phyloP scores from a whole-genome alignment of 1,140 invertebrate genomes.

The Drosophila ficusphila region DNA sequence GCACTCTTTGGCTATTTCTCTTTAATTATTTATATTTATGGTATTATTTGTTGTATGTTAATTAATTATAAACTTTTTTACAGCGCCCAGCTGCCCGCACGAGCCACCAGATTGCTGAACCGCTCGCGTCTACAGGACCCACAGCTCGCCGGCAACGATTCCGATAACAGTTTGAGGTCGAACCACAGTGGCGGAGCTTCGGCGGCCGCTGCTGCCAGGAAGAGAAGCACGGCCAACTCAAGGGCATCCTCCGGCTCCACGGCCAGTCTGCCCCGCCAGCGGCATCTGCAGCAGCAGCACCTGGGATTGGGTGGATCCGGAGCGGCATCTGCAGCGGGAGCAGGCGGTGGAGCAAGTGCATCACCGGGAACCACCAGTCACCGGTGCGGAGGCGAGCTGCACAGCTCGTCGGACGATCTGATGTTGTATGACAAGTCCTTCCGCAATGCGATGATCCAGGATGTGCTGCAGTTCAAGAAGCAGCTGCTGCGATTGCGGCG shows the following conservation, averaged over 20 bases:
- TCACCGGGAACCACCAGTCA: slow-evolving; percentile 15
- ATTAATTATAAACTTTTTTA: slow-evolving; percentile 6
- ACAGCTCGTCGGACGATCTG: slow-evolving; percentile 84
- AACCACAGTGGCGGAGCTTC: slow-evolving; percentile 59
- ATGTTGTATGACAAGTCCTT: slow-evolving; percentile 84
- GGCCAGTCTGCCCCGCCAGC: slow-evolving; percentile 68
- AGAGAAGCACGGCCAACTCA: slow-evolving; percentile 64
- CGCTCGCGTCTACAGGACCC: slow-evolving; percentile 80
- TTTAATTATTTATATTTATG: not conserved
- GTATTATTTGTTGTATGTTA: not conserved
- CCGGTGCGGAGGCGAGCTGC: slow-evolving; percentile 61
- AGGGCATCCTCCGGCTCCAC: slow-evolving; percentile 71
- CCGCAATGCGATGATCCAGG: slow-evolving; percentile 86
- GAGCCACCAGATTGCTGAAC: slow-evolving; percentile 81
- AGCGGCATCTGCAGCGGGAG: slow-evolving; percentile 1
- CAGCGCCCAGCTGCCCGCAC: slow-evolving; percentile 80
- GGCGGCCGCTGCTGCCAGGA: slow-evolving; percentile 42
- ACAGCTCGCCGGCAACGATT: slow-evolving; percentile 65
- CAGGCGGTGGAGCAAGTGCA: slow-evolving; percentile 5
- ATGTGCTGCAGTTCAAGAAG: slow-evolving; percentile 88
- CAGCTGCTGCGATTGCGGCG: slow-evolving; percentile 88
- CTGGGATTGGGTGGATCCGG: slow-evolving; percentile 23
- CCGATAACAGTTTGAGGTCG: slow-evolving; percentile 72
- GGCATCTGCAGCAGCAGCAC: slow-evolving; percentile 57
- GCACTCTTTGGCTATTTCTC: slow-evolving; percentile 8